These are phyloP conservation scores for Ophioderma brevispina DNA, from an alignment of 35 echinoderm and acorn worm genomes.

Conservation along the genomic window DNA sequence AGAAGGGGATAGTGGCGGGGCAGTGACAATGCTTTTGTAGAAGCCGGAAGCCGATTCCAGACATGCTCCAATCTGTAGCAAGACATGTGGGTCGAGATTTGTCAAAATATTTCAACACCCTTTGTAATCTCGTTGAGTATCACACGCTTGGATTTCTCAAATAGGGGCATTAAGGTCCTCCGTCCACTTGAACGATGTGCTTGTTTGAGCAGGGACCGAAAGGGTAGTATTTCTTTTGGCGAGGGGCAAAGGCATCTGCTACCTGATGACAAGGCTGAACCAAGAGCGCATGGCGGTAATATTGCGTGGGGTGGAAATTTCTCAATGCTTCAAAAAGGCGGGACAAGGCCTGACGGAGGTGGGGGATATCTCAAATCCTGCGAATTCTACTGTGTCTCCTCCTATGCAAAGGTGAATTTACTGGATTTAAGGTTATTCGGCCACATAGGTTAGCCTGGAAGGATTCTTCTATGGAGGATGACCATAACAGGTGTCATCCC, in stretches of 20 bases:
- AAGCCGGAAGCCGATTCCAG: constrained; percentile 48
- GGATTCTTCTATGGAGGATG: constrained; percentile 37
- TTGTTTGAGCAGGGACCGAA: constrained; percentile 35
- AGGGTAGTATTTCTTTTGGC: constrained; percentile 9
- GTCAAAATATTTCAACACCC: constrained; percentile 43
- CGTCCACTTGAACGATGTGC: constrained; percentile 20
- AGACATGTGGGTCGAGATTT: constrained; percentile 25
- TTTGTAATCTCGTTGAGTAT: constrained; percentile 26
- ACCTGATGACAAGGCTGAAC: constrained; percentile 39
- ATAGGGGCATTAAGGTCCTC: background rate
- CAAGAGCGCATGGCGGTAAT: constrained; percentile 16
- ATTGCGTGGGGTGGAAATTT: constrained; percentile 14
- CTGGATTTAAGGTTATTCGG: constrained; percentile 27
- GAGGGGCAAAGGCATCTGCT: constrained; percentile 11
- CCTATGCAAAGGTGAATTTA: constrained; percentile 22
- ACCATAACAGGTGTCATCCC: constrained; percentile 49
- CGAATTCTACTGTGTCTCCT: constrained; percentile 19
- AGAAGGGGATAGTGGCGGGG: constrained; percentile 7
- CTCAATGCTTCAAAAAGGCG: constrained; percentile 8
- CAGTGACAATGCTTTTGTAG: constrained; percentile 60
- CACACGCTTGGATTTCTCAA: background rate
- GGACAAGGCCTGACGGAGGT: constrained; percentile 29
- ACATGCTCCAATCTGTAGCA: constrained; percentile 46
- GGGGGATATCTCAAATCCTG: constrained; percentile 42
- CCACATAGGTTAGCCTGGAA: constrained; percentile 60